Conservation (phyloP, 2,113 vertebrate genomes). For the Tupaia tana region DNA sequence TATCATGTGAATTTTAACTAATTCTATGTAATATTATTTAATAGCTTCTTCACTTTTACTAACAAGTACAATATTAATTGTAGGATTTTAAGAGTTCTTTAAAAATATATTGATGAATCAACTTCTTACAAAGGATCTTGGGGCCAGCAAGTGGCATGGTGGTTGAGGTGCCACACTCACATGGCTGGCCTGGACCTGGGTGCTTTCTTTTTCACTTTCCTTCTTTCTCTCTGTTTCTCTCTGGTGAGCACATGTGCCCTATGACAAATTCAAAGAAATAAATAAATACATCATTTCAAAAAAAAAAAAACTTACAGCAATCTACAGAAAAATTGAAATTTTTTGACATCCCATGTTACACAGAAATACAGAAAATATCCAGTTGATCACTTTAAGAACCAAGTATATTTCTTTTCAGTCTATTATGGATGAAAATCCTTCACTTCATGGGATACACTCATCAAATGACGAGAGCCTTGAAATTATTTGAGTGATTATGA, state of each 20-base stretch:
- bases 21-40: neutral
- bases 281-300: too few species aligned
- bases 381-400: neutral
- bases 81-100: neutral
- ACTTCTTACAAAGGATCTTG: neutral
- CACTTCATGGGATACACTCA: neutral
- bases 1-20: neutral
- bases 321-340: neutral
- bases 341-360: neutral
- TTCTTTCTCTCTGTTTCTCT: too few species aligned
- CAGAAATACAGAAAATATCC: neutral
- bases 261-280: too few species aligned
- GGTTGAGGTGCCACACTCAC: too few species aligned
- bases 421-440: neutral
- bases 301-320: neutral
- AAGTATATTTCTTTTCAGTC: neutral
- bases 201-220: too few species aligned
- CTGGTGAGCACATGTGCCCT: too few species aligned
- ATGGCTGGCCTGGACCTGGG: too few species aligned
- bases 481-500: neutral
- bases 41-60: neutral
- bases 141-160: too few species aligned
- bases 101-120: neutral
- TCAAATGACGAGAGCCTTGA: conserved; percentile 4
- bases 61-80: neutral